Evolutionary conservation across 2,113 vertebrate genomes (phyloP), one percentile per base, ranked within the genome.

Genomic region (Calidris pugnax): DNA sequence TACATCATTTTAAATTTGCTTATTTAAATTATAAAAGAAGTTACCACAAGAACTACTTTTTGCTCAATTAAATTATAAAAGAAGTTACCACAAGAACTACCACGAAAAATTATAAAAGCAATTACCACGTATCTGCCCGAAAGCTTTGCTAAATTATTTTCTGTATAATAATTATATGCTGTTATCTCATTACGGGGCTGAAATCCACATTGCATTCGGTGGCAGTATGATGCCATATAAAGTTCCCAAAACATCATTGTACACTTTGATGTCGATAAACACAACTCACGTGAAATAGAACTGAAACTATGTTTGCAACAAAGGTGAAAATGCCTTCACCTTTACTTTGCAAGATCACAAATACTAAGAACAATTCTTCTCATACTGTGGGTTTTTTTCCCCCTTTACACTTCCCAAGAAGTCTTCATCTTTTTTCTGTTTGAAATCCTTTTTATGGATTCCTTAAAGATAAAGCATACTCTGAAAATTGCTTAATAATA

Each of bases 351-450:
- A 35, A 73, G 35, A 28, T 45, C 41, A 66, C 17, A 63, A 75
- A 62, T 41, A n/a, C 23, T 50, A 35, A 62, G 21, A 14, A 14
- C 9, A 32, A 48, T 12, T 50, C 47, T 51, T 72, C n/a, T 83
- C 1, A 1, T 64, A 12, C 7, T 45, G 7, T 60, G 11, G 1
- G 0, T 15, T 77, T 64, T 64, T 57, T 10, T 0, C 5, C 27
- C 1, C 2, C 16, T 60, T 93, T 90, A 41, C 2, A 48, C 12
- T 79, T 90, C 48, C 16, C 41, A 57, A 53, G 30, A 55, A 72
- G 8, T 12, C 16, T 24, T 85, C 18, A 10, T 47, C 8, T 50
- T 63, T 68, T 23, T 32, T 45, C 26, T 73, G 6, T 21, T 85
- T 77, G 27, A 81, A 74, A 67, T 57, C 2, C 1, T 51, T 90